These are phyloP conservation scores for Sabatieria punctata DNA, from an alignment of 2,888 invertebrate genomes.

Conservation along the genomic window DNA sequence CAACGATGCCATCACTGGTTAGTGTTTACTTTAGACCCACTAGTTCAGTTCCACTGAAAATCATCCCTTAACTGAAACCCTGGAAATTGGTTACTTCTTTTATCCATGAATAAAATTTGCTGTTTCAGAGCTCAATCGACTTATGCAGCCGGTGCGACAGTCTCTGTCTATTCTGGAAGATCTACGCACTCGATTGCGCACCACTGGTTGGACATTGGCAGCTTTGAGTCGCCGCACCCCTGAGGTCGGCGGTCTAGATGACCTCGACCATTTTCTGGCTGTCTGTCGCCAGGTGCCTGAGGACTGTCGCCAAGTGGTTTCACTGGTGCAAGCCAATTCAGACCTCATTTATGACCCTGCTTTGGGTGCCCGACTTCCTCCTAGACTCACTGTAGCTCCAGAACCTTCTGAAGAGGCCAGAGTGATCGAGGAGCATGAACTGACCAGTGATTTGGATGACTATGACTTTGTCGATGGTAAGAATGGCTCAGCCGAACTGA, in stretches of 20 bases:
- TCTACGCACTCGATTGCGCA: conserved; percentile 58
- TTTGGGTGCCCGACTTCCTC: conserved; percentile 18
- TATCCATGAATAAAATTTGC: no score
- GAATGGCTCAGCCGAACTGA: conserved; percentile 11
- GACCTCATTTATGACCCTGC: conserved; percentile 38
- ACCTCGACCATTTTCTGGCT: conserved; percentile 64
- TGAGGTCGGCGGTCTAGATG: conserved; percentile 37
- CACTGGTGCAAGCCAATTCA: conserved; percentile 55
- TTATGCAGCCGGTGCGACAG: conserved; percentile 13
- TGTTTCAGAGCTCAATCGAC: conserved; percentile 11
- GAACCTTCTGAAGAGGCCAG: conserved; percentile 10
- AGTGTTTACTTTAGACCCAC: no score
- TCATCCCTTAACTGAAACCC: no score
- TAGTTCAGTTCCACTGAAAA: no score
- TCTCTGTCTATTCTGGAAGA: conserved; percentile 10
- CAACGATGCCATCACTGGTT: no score
- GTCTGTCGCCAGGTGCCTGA: conserved; percentile 69
- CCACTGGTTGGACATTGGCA: conserved; percentile 58
- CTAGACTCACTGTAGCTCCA: background rate
- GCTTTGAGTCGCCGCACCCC: conserved; percentile 40
- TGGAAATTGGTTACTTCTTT: no score
- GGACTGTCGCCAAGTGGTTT: conserved; percentile 70
- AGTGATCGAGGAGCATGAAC: conserved; percentile 21
- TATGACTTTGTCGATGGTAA: conserved; percentile 11
- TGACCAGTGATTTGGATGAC: conserved; percentile 16